These are phyloP conservation scores for Petrolisthes manimaculis DNA, from an alignment of 2,888 invertebrate species.

Conservation along the genomic window DNA sequence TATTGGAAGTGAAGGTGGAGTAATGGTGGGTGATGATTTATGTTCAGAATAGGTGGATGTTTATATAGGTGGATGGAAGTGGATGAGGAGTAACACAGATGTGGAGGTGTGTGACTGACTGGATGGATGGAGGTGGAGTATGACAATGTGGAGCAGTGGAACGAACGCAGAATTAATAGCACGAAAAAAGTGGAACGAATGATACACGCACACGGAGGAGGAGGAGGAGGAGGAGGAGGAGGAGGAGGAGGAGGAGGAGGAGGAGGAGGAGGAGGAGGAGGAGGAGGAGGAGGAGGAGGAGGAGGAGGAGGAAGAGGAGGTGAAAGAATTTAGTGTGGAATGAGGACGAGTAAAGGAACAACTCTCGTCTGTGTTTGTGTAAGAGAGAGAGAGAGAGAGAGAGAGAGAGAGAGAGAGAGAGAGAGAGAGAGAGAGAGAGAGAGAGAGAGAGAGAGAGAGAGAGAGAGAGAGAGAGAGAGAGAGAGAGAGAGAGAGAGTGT, in stretches of 20 bases:
- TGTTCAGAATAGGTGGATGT: background rate
- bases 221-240: background rate
- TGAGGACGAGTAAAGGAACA: background rate
- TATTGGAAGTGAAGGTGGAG: background rate
- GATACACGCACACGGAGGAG: background rate
- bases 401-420: background rate
- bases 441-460: constrained; percentile 12
- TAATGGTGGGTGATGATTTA: background rate
- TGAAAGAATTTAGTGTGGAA: no score
- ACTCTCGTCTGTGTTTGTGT: no score
- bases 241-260: background rate
- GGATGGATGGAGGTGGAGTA: background rate
- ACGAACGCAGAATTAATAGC: background rate
- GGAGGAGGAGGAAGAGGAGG: background rate
- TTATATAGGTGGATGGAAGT: background rate
- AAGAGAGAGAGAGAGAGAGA: background rate
- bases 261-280: background rate
- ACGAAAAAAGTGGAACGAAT: no score
- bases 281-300: background rate
- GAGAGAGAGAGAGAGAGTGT: background rate
- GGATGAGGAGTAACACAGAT: background rate
- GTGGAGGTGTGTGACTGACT: background rate
- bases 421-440: background rate
- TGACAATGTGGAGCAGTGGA: background rate
- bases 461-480: constrained; percentile 31